Percentiles rank a stretch among this genome's conserved stretches.
Conservation (phyloP, 2,113 vertebrate species). For the Aldabrachelys gigantea region DNA sequence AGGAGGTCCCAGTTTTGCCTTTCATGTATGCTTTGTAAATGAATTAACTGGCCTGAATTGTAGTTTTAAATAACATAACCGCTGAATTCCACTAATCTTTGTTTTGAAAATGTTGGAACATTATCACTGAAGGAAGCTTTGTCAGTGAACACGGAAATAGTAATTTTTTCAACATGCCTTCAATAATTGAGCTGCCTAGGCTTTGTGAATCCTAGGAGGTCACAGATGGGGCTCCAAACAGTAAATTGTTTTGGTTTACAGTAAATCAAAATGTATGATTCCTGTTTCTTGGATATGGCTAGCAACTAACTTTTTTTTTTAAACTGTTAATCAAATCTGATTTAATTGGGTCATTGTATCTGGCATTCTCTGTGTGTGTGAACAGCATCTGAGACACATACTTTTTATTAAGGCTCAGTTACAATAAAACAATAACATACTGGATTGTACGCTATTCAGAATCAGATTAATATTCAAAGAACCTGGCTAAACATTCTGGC, state of each 20-base stretch:
- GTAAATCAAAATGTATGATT: not conserved
- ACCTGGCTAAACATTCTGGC: too few species aligned
- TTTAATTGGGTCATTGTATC: constrained; percentile 68
- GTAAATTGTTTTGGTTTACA: not conserved
- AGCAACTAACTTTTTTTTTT: not conserved
- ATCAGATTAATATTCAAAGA: too few species aligned
- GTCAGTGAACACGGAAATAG: not conserved
- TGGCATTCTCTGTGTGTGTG: constrained; percentile 74
- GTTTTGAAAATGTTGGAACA: constrained; percentile 10
- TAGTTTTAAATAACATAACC: not conserved
- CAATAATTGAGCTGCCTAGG: not conserved
- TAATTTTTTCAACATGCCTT: not conserved
- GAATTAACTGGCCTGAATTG: not conserved
- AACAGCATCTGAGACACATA: constrained; percentile 77
- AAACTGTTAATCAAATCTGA: constrained; percentile 75
- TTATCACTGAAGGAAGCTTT: not conserved
- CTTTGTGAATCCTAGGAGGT: not conserved
- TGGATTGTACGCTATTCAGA: too few species aligned
- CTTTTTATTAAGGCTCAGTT: constrained; percentile 8
- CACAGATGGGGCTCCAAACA: not conserved
- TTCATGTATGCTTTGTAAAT: not conserved
- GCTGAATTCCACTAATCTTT: not conserved
- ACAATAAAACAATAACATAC: too few species aligned
- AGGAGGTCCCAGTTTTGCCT: not conserved
- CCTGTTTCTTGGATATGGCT: not conserved